Evolutionary conservation across 2,797 vertebrate genomes (phyloP).

Genomic region (Gouania willdenowi): DNA sequence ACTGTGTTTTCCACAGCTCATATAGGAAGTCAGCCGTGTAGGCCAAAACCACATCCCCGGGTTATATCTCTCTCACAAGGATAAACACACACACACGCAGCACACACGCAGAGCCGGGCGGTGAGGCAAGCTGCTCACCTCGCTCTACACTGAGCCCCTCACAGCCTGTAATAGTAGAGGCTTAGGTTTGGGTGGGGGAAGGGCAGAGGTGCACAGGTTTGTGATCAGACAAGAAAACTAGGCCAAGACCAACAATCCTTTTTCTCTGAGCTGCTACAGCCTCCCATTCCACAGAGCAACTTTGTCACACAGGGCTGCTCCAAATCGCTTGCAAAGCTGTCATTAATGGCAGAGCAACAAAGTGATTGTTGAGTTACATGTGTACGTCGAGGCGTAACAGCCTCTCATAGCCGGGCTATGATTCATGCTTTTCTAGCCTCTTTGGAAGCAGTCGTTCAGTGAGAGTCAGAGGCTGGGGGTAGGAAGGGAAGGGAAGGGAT

Average conservation of each 20-base stretch:
- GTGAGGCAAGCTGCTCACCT: conserved; percentile 71
- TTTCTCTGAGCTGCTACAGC: conserved; percentile 46
- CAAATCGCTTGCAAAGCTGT: conserved; percentile 45
- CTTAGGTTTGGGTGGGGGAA: conserved; percentile 77
- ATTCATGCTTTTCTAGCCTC: conserved; percentile 71
- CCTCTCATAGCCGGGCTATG: conserved; percentile 62
- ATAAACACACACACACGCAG: conserved; percentile 52
- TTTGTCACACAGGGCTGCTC: conserved; percentile 54
- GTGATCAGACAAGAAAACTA: conserved; percentile 82
- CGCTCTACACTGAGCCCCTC: conserved; percentile 69
- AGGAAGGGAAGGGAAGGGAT: conserved; percentile 73
- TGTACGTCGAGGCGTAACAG: conserved; percentile 60
- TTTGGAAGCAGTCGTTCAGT: conserved; percentile 69
- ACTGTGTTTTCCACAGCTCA: not conserved
- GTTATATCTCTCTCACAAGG: conserved; percentile 53
- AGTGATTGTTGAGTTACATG: conserved; percentile 58
- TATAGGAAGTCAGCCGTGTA: conserved; percentile 38
- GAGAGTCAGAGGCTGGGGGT: conserved; percentile 70
- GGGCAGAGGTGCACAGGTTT: conserved; percentile 79
- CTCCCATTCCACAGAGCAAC: conserved; percentile 56
- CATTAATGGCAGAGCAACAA: conserved; percentile 37
- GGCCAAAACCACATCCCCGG: conserved; percentile 51
- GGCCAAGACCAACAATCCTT: conserved; percentile 73
- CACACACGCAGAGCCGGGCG: conserved; percentile 46
- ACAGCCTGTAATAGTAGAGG: conserved; percentile 74